Evolutionary conservation across 1,140 invertebrate genomes (phyloP), one percentile per base, ranked within the genome.

Genomic region (Drosophila biarmipes): DNA sequence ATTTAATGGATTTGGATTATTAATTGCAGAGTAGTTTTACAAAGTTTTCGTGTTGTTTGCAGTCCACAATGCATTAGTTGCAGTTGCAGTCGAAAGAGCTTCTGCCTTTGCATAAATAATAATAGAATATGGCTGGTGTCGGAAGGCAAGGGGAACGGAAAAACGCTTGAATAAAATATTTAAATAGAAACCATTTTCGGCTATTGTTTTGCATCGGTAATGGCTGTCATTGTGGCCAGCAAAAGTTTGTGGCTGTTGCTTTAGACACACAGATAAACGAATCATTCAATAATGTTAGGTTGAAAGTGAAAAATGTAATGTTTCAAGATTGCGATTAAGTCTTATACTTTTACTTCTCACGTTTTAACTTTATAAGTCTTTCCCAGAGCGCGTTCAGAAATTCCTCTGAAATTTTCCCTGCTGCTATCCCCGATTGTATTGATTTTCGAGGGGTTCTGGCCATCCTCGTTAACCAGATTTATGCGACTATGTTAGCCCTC

Each of bases 381-480:
- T 31, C 10, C 8, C 29, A 29, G 29, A 10, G 29, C 10, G 29
- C 8, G 2, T 37, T 14, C 35, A 37, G 12, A 6, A 35, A 29
- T 29, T 11, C 4, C 34, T 35, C 8, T 35, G 34, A 7, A 35
- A 35, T 43, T 1, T 15, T 2, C 1, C 40, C 8, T 19, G 40
- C 11, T 19, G 8, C 15, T 31, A 14, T 14, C 17, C 58, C 27
- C 6, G 19, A 42, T 17, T 38, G 6, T 66, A 64, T 64, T 29
- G 58, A 37, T 46, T 46, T 64, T 38, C 12, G 31, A 15, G 34
- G 17, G 27, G 6, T 21, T 49, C n/a, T 49, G 59, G 59, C 12
- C 34, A 31, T 63, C 48, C 62, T 38, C 77, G 46, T 46, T 63
- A 55, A 61, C 62, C 38, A 69, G 63, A 86, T 85, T 86, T 86